Evolutionary conservation across 2,888 invertebrate species (phyloP).

Genomic region (Cartodere bifasciata): DNA sequence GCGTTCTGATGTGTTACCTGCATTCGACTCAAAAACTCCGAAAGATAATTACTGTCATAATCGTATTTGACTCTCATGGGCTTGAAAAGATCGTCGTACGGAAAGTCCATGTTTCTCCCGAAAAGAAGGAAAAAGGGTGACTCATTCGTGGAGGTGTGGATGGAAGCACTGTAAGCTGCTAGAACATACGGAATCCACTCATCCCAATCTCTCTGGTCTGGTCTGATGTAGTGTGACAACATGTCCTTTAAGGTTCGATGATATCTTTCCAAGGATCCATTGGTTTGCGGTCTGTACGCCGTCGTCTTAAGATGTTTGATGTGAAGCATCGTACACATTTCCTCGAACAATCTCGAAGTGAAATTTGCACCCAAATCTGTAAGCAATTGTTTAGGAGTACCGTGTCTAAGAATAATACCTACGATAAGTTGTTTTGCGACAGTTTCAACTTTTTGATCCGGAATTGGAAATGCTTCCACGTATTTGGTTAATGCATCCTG

Average conservation of each 20-base stretch:
- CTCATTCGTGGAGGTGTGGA: conserved; percentile 17
- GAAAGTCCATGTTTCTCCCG: conserved; percentile 16
- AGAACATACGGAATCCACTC: conserved; percentile 19
- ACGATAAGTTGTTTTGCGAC: too few relatives aligned
- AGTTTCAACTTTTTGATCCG: too few relatives aligned
- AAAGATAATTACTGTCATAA: conserved; percentile 14
- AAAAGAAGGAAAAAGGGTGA: conserved; percentile 17
- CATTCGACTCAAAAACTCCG: conserved; percentile 10
- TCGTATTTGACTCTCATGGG: conserved; percentile 13
- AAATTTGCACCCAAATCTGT: too few relatives aligned
- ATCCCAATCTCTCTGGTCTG: conserved; percentile 21
- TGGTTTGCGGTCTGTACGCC: conserved; percentile 18
- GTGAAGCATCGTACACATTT: too few relatives aligned
- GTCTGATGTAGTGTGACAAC: conserved; percentile 18
- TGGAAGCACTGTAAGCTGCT: conserved; percentile 15
- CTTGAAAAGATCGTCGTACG: conserved; percentile 14
- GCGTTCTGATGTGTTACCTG: conserved; percentile 9
- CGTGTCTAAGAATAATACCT: too few relatives aligned
- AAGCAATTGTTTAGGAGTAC: too few relatives aligned
- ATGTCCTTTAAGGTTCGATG: conserved; percentile 19
- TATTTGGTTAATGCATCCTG: too few relatives aligned
- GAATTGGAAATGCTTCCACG: too few relatives aligned
- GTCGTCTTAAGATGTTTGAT: conserved; percentile 15
- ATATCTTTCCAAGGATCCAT: conserved; percentile 20
- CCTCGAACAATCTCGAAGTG: too few relatives aligned